A percentile compares a stretch with the other conserved stretches of the same genome.
Conservation (phyloP, 2,113 vertebrate species). For the Bos taurus region ARS-UCD2.0 NC_037340.1:7137501-7138000, state of each 20-base stretch:
- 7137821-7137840: too few species aligned
- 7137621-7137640: not conserved
- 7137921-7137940: too few species aligned
- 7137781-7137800: not conserved
- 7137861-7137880: not conserved
- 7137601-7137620: not conserved
- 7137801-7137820: not conserved
- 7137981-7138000: too few species aligned
- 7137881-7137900: slow-evolving; percentile 18
- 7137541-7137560: not conserved
- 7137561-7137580: not conserved
- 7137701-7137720: not conserved
- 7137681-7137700: not conserved
- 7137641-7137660: not conserved
- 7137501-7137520: not conserved
- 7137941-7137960: too few species aligned
- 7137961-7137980: too few species aligned
- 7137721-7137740: not conserved
- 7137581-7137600: not conserved
- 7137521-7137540: not conserved
- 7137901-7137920: not conserved
- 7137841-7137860: not conserved
- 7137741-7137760: not conserved
- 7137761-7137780: not conserved
- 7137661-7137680: not conserved